Evolutionary conservation across 1,140 invertebrate species (phyloP).

Genomic region (Dendroctonus valens): DNA sequence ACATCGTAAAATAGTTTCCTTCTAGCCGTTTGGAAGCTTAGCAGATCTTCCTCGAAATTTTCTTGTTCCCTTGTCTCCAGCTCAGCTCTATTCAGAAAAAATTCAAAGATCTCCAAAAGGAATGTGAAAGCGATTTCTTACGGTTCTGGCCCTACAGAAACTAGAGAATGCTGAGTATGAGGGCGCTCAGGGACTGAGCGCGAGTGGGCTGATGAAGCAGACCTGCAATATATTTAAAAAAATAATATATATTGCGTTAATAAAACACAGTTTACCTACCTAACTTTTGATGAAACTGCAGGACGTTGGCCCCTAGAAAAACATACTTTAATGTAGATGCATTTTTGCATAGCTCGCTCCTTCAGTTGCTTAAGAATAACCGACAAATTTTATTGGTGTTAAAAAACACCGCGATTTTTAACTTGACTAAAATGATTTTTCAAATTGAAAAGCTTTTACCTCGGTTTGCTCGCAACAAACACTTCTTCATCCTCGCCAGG

Average conservation of each 20-base stretch:
- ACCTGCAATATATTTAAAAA: not conserved
- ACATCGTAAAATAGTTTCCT: conserved; percentile 13
- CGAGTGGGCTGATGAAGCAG: not conserved
- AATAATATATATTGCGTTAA: not conserved
- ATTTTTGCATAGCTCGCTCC: no score
- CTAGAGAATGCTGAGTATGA: conserved; percentile 1
- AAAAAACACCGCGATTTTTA: not conserved
- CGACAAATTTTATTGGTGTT: no score
- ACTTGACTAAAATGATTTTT: not conserved
- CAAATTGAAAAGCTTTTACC: conserved; percentile 1
- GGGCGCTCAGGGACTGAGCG: not conserved
- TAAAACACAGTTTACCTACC: not conserved
- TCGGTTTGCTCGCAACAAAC: conserved; percentile 4
- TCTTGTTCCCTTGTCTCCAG: conserved; percentile 6
- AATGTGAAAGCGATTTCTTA: not conserved
- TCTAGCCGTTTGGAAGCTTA: conserved; percentile 4
- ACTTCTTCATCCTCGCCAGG: conserved; percentile 6
- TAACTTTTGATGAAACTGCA: not conserved
- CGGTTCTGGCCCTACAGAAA: conserved; percentile 6
- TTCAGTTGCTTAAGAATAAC: no score
- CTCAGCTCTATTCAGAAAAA: conserved; percentile 9
- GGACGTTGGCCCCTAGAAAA: not conserved
- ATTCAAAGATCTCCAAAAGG: not conserved
- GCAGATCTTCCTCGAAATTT: conserved; percentile 13
- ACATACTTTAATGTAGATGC: no score